These are phyloP conservation scores for Illadopsis cleaveri DNA, from an alignment of 2,113 vertebrate species.

Conservation along the genomic window DNA sequence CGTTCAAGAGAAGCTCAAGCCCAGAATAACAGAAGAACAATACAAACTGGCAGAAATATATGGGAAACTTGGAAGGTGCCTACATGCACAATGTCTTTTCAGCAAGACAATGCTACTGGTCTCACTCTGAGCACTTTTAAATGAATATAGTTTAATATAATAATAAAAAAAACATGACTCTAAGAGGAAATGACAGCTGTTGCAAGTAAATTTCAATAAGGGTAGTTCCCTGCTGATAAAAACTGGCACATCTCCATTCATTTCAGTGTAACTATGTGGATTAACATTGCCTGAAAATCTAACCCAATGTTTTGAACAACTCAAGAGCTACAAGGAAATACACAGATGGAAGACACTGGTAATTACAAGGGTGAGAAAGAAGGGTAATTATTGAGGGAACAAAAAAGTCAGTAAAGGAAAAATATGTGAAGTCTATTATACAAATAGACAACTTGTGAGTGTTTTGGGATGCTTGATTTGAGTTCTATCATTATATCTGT, in stretches of 20 bases:
- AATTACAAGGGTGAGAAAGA: not conserved
- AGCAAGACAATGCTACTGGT: constrained; percentile 39
- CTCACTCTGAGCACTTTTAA: constrained; percentile 30
- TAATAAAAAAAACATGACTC: constrained; percentile 11
- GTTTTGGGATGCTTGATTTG: not conserved
- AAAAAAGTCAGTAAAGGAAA: not conserved
- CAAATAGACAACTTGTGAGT: not conserved
- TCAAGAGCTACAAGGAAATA: not conserved
- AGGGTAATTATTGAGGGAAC: not conserved
- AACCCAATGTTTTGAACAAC: not conserved
- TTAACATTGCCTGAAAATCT: not conserved
- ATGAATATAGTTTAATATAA: constrained; percentile 1
- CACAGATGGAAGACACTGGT: not conserved
- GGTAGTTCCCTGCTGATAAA: constrained; percentile 45
- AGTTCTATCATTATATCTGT: not conserved
- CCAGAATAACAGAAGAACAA: constrained; percentile 30
- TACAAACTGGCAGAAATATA: constrained; percentile 37
- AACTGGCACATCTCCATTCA: constrained; percentile 18
- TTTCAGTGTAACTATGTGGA: not conserved
- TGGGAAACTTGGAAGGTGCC: constrained; percentile 52
- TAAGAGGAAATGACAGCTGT: constrained; percentile 49
- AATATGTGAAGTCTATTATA: not conserved
- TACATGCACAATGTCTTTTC: not conserved
- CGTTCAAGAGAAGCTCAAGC: not conserved
- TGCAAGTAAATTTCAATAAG: constrained; percentile 45